phyloP scores from a whole-genome alignment of 2,113 vertebrate species.

The Tilapia sparmanii region DNA sequence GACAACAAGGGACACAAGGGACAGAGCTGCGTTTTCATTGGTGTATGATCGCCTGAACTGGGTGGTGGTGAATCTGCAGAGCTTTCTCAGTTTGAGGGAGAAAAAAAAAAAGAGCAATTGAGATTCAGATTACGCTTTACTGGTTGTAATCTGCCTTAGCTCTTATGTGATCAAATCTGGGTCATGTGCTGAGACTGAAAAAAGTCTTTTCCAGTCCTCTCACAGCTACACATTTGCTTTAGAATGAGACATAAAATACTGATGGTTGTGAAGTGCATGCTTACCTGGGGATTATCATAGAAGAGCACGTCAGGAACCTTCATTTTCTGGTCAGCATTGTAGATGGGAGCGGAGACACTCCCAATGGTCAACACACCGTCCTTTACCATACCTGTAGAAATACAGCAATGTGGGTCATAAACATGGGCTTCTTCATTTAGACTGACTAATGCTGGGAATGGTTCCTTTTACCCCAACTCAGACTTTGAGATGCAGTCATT shows the following conservation, averaged over 20 bases:
- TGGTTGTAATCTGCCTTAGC: background rate
- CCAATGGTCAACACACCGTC: constrained; percentile 85
- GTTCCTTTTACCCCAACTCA: background rate
- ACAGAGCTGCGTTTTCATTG: background rate
- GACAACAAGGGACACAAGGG: background rate
- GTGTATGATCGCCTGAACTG: background rate
- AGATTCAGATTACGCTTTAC: background rate
- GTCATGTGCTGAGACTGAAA: background rate
- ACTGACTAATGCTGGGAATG: background rate
- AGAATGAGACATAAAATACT: background rate
- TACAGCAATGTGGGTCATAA: background rate
- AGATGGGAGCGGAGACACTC: constrained; percentile 74
- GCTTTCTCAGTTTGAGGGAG: background rate
- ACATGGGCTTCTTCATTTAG: background rate
- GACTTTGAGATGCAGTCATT: background rate
- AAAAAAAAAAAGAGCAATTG: background rate
- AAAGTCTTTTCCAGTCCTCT: background rate
- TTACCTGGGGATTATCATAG: constrained; percentile 92
- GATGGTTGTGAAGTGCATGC: background rate
- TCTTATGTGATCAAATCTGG: background rate
- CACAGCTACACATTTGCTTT: background rate
- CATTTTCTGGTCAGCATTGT: constrained; percentile 80
- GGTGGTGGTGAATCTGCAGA: background rate
- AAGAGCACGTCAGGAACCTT: constrained; percentile 96
- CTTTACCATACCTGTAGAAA: constrained; percentile 75